Evolutionary conservation across 2,888 invertebrate genomes (phyloP), one percentile per base, ranked within the genome.

Genomic region (Macrosoma leucophasiata): DNA sequence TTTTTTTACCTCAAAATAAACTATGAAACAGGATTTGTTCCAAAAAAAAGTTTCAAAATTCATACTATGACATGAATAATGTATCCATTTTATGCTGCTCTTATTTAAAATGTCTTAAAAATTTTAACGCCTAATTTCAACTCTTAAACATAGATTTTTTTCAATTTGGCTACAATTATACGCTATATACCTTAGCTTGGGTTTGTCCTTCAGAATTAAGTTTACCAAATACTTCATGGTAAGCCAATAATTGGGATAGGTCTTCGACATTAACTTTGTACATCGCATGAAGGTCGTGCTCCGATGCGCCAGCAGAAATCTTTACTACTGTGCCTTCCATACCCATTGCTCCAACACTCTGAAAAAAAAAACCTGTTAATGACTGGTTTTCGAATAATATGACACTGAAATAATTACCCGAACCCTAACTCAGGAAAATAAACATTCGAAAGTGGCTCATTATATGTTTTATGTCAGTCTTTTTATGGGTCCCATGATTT

Each of bases 181-280:
- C n/a, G n/a, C n/a, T n/a, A 11, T 14, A 14, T 51, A 74, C 81
- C 65, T 79, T 79, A 15, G 72, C 50, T 40, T 71, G 73, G 24
- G 53, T 64, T 41, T 77, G 77, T n/a, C 71, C 73, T 18, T 81
- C 82, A 0, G 75, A 47, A 35, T 77, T 79, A 9, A 84, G 67
- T 58, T 84, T 84, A 2, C 84, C 84, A 34, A 77, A 94, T 24
- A 94, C 94, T 73, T 94, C 94, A 62, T 94, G 94, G 73, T 94
- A 94, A 21, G 93, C 93, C 44, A 94, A 78, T 48, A 94, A 75
- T 59, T 94, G 94, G 48, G 93, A 94, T 33, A 94, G 87, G 58
- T 94, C 94, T 64, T 94, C 94, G 4, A 94, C 93, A 63, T 93
- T 91, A 38, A 90, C 89, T 79, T 91, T 91, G 62, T 91, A 91